phyloP scores from a whole-genome alignment of 2,888 invertebrate genomes.

The Acleris holmiana region DNA sequence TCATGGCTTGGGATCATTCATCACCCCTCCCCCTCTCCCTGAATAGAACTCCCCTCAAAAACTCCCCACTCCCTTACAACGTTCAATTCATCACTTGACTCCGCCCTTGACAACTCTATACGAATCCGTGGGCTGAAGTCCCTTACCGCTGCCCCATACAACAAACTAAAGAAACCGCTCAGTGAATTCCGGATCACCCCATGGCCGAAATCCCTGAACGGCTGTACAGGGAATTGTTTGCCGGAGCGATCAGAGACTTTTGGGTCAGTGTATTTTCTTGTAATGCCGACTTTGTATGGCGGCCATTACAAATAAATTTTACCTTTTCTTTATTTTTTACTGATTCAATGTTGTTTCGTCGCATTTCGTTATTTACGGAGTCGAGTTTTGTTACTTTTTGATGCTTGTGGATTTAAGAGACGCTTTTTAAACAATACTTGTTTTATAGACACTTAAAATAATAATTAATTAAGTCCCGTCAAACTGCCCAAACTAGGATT shows the following conservation, averaged over 20 bases:
- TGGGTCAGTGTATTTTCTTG: conserved; percentile 70
- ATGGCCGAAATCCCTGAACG: conserved; percentile 52
- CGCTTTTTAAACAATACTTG: neutral
- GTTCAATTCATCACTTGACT: conserved; percentile 84
- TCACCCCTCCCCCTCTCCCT: conserved; percentile 67
- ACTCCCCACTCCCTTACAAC: conserved; percentile 66
- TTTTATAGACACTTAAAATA: too few relatives aligned
- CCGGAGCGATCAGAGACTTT: conserved; percentile 49
- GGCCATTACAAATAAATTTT: conserved; percentile 76
- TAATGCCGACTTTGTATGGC: conserved; percentile 66
- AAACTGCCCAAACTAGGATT: too few relatives aligned
- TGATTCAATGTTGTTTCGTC: conserved; percentile 58
- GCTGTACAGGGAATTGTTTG: conserved; percentile 35
- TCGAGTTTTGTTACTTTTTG: conserved; percentile 44
- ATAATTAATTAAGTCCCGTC: too few relatives aligned
- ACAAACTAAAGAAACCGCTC: conserved; percentile 41
- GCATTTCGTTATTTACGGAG: conserved; percentile 41
- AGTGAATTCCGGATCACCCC: conserved; percentile 50
- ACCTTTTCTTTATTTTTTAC: conserved; percentile 67
- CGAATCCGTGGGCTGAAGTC: conserved; percentile 65
- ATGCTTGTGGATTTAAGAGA: conserved; percentile 31
- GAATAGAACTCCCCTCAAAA: conserved; percentile 69
- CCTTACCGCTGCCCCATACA: conserved; percentile 52
- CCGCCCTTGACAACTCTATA: conserved; percentile 87
- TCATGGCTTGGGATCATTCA: conserved; percentile 67